Evolutionary conservation across 2,888 invertebrate genomes (phyloP), one percentile per base, ranked within the genome.

Genomic region (Campoletis raptor): DNA sequence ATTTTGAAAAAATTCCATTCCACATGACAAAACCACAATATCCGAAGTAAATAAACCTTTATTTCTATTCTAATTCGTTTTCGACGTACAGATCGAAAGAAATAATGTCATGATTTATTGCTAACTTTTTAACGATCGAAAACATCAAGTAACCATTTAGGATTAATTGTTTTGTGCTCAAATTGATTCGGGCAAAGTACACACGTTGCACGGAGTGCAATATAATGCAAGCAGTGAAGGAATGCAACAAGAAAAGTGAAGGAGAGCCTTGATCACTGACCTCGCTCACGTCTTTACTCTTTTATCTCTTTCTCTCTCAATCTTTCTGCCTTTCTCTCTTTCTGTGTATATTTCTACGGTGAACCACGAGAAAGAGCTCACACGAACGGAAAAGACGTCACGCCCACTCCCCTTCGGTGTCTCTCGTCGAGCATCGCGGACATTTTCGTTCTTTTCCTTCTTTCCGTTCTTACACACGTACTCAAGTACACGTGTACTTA

Each of bases 251-350:
- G 86, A 86, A 86, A 81, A 86, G 86, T 67, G 72, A 77, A 77
- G 80, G 78, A 86, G 86, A 86, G 86, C 87, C 83, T 91, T 92
- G 91, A 92, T 91, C 92, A 91, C 91, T 91, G 91, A 91, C 91
- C 91, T 91, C 91, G 91, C 90, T 89, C 92, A 91, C 91, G 90
- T 92, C 89, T 89, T 90, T 69, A 78, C 78, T 84, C 81, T 86
- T 61, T 64, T 86, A 48, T 86, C 66, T 79, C 70, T 52, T 36
- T 70, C 37, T 80, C 80, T 76, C 76, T 80, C 74, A 72, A 48
- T 82, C 52, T 69, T 45, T 69, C 52, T 82, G 42, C 64, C 73
- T 54, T 64, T 54, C 36, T 73, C 79, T 74, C 67, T 74, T 67
- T 70, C 48, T 70, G 18, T 48, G 36, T 48, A 72, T 69, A 70